Evolutionary conservation across 2,113 vertebrate genomes (phyloP).

Genomic region (Malurus cyaneus): DNA sequence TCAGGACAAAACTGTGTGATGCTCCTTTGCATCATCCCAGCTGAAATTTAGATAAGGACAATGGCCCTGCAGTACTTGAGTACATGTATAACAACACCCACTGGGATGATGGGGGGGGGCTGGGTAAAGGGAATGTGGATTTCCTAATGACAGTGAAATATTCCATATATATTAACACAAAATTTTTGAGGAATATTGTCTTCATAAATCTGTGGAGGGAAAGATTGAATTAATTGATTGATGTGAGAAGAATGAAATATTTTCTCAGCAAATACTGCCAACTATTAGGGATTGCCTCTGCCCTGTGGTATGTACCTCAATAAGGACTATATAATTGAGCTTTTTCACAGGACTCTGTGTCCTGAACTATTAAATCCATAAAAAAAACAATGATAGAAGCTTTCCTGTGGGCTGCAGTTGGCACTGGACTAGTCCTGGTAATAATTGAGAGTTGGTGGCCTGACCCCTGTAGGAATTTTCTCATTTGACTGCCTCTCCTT

Average conservation of each 20-base stretch:
- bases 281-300: neutral
- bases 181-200: neutral
- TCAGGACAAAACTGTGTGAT: neutral
- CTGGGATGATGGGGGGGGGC: neutral
- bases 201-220: neutral
- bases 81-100: neutral
- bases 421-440: neutral
- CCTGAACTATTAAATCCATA: neutral
- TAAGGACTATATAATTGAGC: neutral
- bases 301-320: accelerated
- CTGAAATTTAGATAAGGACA: neutral
- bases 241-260: neutral
- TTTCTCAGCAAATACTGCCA: neutral
- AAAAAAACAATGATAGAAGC: neutral
- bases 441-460: neutral
- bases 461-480: neutral
- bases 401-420: neutral
- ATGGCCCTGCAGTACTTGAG: neutral
- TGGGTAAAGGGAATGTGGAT: neutral
- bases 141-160: neutral
- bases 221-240: neutral
- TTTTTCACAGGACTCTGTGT: neutral
- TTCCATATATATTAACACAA: neutral
- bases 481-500: neutral
- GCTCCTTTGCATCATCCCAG: neutral